These are phyloP conservation scores for Andrena fulva DNA, from an alignment of 2,888 invertebrate species.

Conservation along the genomic window DNA sequence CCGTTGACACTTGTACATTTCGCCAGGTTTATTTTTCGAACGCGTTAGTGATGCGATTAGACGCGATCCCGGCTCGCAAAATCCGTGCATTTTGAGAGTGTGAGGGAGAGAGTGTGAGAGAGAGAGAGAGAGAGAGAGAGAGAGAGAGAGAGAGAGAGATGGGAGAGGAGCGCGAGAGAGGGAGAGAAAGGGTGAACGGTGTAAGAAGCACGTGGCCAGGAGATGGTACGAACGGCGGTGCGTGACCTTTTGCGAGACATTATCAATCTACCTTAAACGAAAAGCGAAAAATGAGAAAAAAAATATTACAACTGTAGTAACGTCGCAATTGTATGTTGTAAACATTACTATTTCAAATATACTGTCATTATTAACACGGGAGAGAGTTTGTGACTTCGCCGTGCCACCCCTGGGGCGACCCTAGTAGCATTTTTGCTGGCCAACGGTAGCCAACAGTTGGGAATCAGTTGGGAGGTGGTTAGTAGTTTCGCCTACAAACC, in stretches of 20 bases:
- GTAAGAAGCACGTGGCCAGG: constrained; percentile 37
- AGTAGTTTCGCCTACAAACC: no score
- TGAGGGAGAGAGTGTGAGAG: constrained; percentile 14
- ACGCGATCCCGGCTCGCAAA: constrained; percentile 57
- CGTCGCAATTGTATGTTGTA: constrained; percentile 80
- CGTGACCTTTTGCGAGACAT: constrained; percentile 69
- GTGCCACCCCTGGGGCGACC: not conserved
- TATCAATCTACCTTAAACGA: constrained; percentile 72
- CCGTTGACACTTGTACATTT: constrained; percentile 61
- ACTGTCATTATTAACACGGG: constrained; percentile 74
- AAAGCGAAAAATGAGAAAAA: constrained; percentile 32
- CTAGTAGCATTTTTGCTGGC: no score
- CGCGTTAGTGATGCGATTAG: constrained; percentile 69
- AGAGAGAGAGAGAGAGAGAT: constrained; percentile 22
- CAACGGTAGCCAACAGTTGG: no score
- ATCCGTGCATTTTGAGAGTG: constrained; percentile 30
- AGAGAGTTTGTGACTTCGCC: constrained; percentile 54
- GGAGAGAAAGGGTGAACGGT: constrained; percentile 32
- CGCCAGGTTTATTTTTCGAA: constrained; percentile 68
- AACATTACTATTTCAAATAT: constrained; percentile 80
- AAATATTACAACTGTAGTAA: constrained; percentile 68
- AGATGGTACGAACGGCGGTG: constrained; percentile 38
- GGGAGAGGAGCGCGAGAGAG: constrained; percentile 30
- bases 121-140: constrained; percentile 18
- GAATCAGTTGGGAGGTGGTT: no score